phyloP scores from a whole-genome alignment of 1,140 invertebrate species.

The Cataglyphis hispanica region DNA sequence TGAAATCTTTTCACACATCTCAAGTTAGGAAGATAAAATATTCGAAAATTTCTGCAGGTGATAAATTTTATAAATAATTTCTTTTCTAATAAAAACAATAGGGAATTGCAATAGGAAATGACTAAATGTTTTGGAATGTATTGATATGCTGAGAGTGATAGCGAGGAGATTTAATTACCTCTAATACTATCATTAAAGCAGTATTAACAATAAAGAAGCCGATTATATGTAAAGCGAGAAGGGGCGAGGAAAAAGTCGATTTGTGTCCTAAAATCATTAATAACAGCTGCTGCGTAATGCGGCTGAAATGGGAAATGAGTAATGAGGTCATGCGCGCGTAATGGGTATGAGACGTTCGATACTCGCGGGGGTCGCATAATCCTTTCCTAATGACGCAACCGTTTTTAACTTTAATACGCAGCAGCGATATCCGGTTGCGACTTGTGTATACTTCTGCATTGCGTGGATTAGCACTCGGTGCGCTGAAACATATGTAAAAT shows the following conservation, averaged over 20 bases:
- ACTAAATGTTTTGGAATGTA: not conserved
- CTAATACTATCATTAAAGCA: not conserved
- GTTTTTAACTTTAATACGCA: constrained; percentile 77
- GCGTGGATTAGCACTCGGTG: constrained; percentile 57
- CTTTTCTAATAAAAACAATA: constrained; percentile 19
- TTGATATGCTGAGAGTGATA: too few species aligned
- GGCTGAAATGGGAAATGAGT: constrained; percentile 73
- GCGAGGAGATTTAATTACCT: not conserved
- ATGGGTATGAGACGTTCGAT: constrained; percentile 59
- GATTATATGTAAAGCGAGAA: not conserved
- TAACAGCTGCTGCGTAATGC: constrained; percentile 65
- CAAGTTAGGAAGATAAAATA: not conserved
- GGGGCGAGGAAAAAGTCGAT: not conserved
- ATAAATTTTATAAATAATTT: not conserved
- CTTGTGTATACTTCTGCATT: constrained; percentile 32
- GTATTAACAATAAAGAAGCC: constrained; percentile 44
- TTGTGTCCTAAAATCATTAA: constrained; percentile 73
- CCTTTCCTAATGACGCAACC: constrained; percentile 76
- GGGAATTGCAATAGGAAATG: not conserved
- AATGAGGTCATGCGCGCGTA: constrained; percentile 70
- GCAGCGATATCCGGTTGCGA: constrained; percentile 23
- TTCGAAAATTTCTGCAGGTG: not conserved
- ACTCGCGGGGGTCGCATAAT: constrained; percentile 73
- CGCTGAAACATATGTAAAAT: constrained; percentile 34
- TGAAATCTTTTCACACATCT: not conserved